These are phyloP conservation scores for Delia radicum DNA, from an alignment of 1,140 invertebrate genomes.

Conservation along the genomic window DNA sequence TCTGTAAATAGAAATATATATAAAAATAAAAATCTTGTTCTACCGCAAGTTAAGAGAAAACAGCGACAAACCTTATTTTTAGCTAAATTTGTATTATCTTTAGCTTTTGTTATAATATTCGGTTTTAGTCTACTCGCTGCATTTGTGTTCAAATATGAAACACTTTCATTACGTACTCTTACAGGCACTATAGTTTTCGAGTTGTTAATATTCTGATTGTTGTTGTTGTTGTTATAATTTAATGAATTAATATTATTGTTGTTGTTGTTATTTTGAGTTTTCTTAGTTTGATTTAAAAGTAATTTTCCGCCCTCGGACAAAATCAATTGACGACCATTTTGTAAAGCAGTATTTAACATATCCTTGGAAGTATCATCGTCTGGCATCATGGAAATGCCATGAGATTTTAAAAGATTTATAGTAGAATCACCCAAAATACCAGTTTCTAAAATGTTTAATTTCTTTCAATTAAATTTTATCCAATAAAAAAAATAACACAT, in stretches of 20 bases:
- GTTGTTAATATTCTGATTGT: background rate
- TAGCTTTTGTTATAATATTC: slow-evolving; percentile 43
- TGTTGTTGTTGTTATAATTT: slow-evolving; percentile 29
- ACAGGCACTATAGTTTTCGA: slow-evolving; percentile 23
- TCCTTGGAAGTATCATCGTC: slow-evolving; percentile 65
- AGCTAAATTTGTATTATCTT: slow-evolving; percentile 37
- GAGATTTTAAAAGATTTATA: slow-evolving; percentile 71
- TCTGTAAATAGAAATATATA: slow-evolving; percentile 30
- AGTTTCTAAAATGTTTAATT: slow-evolving; percentile 36
- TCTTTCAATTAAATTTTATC: too few species aligned
- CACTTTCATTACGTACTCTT: slow-evolving; percentile 3
- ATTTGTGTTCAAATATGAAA: background rate
- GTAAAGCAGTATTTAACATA: slow-evolving; percentile 70
- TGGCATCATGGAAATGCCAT: slow-evolving; percentile 79
- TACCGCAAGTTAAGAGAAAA: background rate
- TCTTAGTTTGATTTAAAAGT: slow-evolving; percentile 63
- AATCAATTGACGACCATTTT: slow-evolving; percentile 76
- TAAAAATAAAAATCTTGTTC: background rate
- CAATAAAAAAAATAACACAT: background rate
- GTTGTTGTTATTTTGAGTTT: slow-evolving; percentile 32
- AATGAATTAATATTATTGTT: slow-evolving; percentile 25
- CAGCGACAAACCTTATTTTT: slow-evolving; percentile 39
- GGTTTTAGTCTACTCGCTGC: background rate
- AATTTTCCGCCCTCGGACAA: slow-evolving; percentile 79
- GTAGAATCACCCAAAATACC: slow-evolving; percentile 44